Base-by-base conservation (phyloP, 2,888 invertebrate genomes). In the Meliscaeva auricollis region DNA sequence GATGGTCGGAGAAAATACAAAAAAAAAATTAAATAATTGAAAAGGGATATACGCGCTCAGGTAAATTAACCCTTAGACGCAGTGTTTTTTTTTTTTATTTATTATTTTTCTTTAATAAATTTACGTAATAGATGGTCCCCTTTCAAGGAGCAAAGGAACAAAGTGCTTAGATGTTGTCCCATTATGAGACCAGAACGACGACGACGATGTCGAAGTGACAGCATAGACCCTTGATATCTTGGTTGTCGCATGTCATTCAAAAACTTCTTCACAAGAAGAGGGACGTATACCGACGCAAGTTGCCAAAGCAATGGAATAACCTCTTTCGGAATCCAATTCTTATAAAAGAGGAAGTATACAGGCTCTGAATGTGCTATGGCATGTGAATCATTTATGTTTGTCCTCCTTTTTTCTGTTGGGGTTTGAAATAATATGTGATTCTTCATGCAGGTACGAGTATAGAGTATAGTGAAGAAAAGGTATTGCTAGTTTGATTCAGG, bases 231-330 rank as follows among this genome's bases (percentile, higher is more conserved):
- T 85, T 85, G 85, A 85, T 85, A 52, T 85, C 85, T 81, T 85
- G 76, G 76, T 69, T 85, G 85, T 85, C 85, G 85, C 85, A 85
- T 85, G 85, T 85, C 85, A 85, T 85, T 85, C 85, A 85, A 58
- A 20, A 81, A 73, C 48, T 72, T 68, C 80, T 56, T 72, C 46
- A 81, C 2, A 4, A 85, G 81, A 62, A 77, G 69, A 70, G 81
- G 74, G 64, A 64, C 62, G 15, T 9, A 26, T 7, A 6, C 35
- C 7, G 17, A 62, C 62, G 46, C 54, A 66, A 74, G 50, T 76
- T 66, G 60, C 48, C 66, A 66, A 72, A 68, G 72, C 54, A 66
- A 66, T 66, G 72, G 41, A 69, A 32, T 75, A 70, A 70, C 75
- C 75, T 66, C 66, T 80, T 66, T 56, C 7, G 48, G 58, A 44